Conservation (phyloP, 2,113 vertebrate genomes). For the Dipodomys stephensi region DNA sequence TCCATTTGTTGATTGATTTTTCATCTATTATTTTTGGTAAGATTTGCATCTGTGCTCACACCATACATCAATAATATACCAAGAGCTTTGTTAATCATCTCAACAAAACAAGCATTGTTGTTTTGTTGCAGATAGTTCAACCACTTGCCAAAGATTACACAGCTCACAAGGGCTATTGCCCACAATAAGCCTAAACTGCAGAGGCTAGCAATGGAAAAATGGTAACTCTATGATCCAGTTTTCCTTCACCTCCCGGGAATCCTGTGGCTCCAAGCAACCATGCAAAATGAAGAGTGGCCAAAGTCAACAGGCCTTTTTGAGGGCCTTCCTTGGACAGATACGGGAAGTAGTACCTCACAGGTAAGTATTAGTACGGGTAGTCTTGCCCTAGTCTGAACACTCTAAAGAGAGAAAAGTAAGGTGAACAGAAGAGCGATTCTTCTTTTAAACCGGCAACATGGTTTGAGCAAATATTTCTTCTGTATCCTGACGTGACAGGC, state of each 20-base stretch:
- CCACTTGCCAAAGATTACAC: neutral
- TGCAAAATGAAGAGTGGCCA: no score
- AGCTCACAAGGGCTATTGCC: neutral
- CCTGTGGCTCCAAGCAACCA: fast-evolving
- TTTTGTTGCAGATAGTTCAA: neutral
- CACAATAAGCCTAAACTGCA: neutral
- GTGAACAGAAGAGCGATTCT: neutral
- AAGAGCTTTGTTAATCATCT: neutral
- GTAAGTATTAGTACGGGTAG: neutral
- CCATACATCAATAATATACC: neutral
- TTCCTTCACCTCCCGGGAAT: neutral
- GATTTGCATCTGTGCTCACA: neutral
- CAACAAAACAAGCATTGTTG: neutral
- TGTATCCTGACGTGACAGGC: neutral
- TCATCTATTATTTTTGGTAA: neutral
- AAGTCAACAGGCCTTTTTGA: neutral
- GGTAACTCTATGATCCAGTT: neutral
- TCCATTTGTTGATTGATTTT: neutral
- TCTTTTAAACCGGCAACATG: neutral
- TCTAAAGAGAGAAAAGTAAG: neutral
- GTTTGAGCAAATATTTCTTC: neutral
- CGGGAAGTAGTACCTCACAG: neutral
- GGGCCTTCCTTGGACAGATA: neutral
- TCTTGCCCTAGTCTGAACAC: neutral
- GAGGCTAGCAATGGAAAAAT: neutral